A percentile compares a stretch with the other conserved stretches of the same genome.
Conservation (phyloP, 2,888 invertebrate genomes). For the Lepidochrysops patricia region DNA sequence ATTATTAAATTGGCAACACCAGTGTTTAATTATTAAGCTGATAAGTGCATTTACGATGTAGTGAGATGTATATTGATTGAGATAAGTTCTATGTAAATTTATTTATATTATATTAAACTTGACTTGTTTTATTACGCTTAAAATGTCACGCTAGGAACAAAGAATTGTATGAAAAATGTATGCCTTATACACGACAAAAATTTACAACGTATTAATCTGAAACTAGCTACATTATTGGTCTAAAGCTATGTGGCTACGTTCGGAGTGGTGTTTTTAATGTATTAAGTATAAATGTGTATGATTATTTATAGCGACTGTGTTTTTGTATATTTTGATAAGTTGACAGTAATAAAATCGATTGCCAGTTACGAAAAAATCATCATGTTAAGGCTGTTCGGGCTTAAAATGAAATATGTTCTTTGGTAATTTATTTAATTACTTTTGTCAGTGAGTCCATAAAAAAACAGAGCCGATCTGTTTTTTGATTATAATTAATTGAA, state of each 20-base stretch:
- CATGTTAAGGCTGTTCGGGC: too few relatives aligned
- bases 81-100: constrained; percentile 13
- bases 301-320: neutral
- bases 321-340: neutral
- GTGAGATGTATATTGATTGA: constrained; percentile 14
- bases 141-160: neutral
- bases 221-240: neutral
- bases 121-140: constrained; percentile 8
- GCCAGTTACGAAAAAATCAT: too few relatives aligned
- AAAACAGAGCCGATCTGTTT: too few relatives aligned
- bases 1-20: neutral
- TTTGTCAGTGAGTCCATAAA: too few relatives aligned
- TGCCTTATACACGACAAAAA: neutral
- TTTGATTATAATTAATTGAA: too few relatives aligned
- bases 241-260: neutral
- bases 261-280: neutral
- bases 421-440: too few relatives aligned
- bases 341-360: neutral
- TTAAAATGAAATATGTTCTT: too few relatives aligned
- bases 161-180: neutral
- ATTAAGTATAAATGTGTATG: neutral
- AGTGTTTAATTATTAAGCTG: neutral
- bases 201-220: neutral
- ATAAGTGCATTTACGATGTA: constrained; percentile 14
- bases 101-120: constrained; percentile 7